These are phyloP conservation scores for Drosophila carrolli DNA, from an alignment of 1,140 invertebrate species.

Conservation along the genomic window DNA sequence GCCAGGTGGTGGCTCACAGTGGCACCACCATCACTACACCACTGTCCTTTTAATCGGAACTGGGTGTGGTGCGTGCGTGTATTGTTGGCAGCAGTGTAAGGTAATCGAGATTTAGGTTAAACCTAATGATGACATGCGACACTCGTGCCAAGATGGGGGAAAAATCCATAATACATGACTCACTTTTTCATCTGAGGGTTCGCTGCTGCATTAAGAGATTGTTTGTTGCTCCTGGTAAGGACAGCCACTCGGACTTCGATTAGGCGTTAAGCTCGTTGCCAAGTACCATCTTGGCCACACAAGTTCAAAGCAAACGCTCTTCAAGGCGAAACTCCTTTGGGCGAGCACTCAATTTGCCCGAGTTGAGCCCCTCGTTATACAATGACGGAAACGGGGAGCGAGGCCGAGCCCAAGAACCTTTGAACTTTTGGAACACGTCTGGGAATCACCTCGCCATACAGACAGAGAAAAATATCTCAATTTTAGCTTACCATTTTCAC, in stretches of 20 bases:
- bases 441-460: slow-evolving; percentile 3
- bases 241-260: slow-evolving; percentile 47
- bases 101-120: slow-evolving; percentile 80
- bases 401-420: slow-evolving; percentile 59
- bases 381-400: slow-evolving; percentile 40
- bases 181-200: slow-evolving; percentile 45
- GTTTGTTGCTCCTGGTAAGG: slow-evolving; percentile 46
- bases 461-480: neutral
- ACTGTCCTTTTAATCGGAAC: slow-evolving; percentile 34
- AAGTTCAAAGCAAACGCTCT: slow-evolving; percentile 72
- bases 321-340: slow-evolving; percentile 58
- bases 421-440: slow-evolving; percentile 65
- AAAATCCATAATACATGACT: slow-evolving; percentile 77
- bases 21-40: neutral
- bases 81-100: slow-evolving; percentile 47
- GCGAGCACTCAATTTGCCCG: slow-evolving; percentile 67
- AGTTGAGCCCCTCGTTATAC: slow-evolving; percentile 69
- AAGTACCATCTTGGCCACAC: slow-evolving; percentile 50
- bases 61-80: slow-evolving; percentile 78
- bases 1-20: slow-evolving; percentile 22
- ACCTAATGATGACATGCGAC: slow-evolving; percentile 81
- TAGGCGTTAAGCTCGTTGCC: slow-evolving; percentile 35
- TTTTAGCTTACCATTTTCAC: neutral
- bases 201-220: slow-evolving; percentile 9
- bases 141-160: slow-evolving; percentile 58